Conservation (phyloP, 2,797 vertebrate species). For the Acanthiza pusilla region DNA sequence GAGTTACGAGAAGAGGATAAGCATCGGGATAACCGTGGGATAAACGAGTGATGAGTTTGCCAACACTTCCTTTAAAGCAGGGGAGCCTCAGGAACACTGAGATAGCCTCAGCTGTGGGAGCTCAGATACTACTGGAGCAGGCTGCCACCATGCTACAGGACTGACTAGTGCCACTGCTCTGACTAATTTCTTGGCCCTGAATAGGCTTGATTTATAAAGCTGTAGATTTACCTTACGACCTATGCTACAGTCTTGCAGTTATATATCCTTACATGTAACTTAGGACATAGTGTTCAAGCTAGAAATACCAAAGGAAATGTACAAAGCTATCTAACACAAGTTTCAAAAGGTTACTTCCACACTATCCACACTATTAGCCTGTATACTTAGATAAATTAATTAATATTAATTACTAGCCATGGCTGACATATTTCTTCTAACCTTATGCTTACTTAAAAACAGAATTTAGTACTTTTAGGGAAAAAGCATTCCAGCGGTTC, state of each 20-base stretch:
- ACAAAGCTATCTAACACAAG: not conserved
- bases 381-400: not conserved
- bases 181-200: not conserved
- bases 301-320: not conserved
- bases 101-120: not conserved
- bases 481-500: not conserved
- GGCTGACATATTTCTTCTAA: not conserved
- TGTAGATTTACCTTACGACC: not conserved
- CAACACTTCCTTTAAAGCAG: not conserved
- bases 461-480: constrained; percentile 24
- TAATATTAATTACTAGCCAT: not conserved
- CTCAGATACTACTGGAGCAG: not conserved
- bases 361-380: not conserved
- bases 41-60: not conserved
- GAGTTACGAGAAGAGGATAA: not conserved
- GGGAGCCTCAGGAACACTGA: not conserved
- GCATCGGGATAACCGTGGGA: not conserved
- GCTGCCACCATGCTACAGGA: not conserved
- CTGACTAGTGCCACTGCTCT: not conserved
- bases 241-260: not conserved
- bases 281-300: not conserved
- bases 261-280: not conserved
- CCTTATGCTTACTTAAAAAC: not conserved
- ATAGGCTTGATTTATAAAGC: not conserved
- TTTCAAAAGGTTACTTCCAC: not conserved